Evolutionary conservation across 2,797 vertebrate species (phyloP).

Genomic region (Acrocephalus scirpaceus): DNA sequence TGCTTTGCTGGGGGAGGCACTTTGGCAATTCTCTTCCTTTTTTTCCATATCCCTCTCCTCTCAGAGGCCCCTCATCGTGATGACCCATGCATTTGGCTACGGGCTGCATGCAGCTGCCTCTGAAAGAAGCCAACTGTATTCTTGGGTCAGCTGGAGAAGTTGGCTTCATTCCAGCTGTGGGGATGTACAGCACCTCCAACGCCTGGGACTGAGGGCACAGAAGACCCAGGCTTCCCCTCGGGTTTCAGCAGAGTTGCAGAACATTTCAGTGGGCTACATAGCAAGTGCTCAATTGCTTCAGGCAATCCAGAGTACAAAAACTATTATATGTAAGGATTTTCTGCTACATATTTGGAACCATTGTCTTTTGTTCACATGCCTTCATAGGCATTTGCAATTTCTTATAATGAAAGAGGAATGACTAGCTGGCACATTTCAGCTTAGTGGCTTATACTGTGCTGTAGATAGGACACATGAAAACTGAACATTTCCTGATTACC

Average conservation of each 20-base stretch:
- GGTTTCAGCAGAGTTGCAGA: not conserved
- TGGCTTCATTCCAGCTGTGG: not conserved
- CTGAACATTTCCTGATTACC: not conserved
- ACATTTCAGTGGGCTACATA: not conserved
- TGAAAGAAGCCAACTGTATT: slow-evolving; percentile 57
- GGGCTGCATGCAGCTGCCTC: slow-evolving; percentile 50
- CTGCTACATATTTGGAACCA: not conserved
- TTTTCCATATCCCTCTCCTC: slow-evolving; percentile 38
- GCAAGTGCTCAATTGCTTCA: not conserved
- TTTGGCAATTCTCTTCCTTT: slow-evolving; percentile 28
- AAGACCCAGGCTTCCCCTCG: not conserved
- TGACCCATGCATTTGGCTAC: slow-evolving; percentile 49
- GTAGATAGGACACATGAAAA: not conserved
- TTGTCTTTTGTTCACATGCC: not conserved
- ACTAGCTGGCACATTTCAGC: not conserved
- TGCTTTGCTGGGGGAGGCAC: slow-evolving; percentile 47
- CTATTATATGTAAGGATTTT: not conserved
- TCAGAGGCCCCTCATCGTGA: slow-evolving; percentile 47
- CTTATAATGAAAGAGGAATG: not conserved
- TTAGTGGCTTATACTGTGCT: not conserved
- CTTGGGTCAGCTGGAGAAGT: slow-evolving; percentile 44
- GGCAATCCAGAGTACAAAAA: not conserved
- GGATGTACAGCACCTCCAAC: not conserved
- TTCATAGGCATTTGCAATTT: not conserved
- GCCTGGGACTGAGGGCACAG: not conserved